phyloP scores from a whole-genome alignment of 2,888 invertebrate genomes.

The Pollenia angustigena region DNA sequence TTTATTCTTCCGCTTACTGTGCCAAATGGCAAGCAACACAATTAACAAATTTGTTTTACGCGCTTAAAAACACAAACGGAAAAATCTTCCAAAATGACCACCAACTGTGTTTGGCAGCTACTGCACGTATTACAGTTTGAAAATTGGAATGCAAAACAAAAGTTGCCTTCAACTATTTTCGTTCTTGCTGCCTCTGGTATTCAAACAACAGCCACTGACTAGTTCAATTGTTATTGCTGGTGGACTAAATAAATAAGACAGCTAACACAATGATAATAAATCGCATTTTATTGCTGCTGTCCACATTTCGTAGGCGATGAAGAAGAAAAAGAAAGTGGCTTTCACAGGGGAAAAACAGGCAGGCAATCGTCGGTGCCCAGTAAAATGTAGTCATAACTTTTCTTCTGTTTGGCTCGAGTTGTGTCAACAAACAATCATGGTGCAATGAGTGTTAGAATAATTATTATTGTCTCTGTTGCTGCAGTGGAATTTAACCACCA shows the following conservation, averaged over 20 bases:
- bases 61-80: slow-evolving; percentile 29
- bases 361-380: not conserved
- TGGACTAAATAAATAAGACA: slow-evolving; percentile 48
- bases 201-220: not conserved
- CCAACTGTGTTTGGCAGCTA: slow-evolving; percentile 70
- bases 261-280: not conserved
- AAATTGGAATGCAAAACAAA: slow-evolving; percentile 55
- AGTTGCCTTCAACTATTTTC: slow-evolving; percentile 42
- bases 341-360: slow-evolving; percentile 23
- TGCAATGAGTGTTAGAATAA: slow-evolving; percentile 4
- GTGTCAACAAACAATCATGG: slow-evolving; percentile 39
- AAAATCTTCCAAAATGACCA: slow-evolving; percentile 67
- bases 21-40: slow-evolving; percentile 53
- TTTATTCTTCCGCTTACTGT: slow-evolving; percentile 76
- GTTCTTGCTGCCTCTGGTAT: not conserved
- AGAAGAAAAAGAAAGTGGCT: not conserved
- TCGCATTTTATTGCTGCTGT: slow-evolving; percentile 1
- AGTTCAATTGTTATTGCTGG: not conserved
- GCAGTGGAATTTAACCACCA: not conserved
- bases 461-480: not conserved
- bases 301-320: slow-evolving; percentile 6
- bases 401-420: slow-evolving; percentile 4
- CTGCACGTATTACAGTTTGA: not conserved
- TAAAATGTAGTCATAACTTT: slow-evolving; percentile 52
- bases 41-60: slow-evolving; percentile 35